These are phyloP conservation scores for Idaea dimidiata DNA, from an alignment of 2,888 invertebrate genomes.

Conservation along the genomic window DNA sequence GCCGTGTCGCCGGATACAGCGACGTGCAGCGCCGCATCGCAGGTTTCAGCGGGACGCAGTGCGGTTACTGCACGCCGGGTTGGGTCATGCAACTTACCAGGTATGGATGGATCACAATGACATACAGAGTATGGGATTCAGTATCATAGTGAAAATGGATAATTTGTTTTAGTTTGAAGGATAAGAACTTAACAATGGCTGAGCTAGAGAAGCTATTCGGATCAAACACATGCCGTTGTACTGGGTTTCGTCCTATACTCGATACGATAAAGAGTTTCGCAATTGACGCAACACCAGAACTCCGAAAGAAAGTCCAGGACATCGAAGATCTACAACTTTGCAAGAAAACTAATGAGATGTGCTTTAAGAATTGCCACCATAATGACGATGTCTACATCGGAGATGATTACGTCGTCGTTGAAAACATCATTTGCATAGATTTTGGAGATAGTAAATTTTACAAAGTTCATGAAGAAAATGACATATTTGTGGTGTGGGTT, in stretches of 20 bases:
- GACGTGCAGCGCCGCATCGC: conserved; percentile 82
- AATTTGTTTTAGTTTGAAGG: conserved; percentile 58
- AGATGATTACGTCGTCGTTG: conserved; percentile 31
- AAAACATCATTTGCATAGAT: conserved; percentile 66
- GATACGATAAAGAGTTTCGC: conserved; percentile 89
- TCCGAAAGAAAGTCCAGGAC: conserved; percentile 70
- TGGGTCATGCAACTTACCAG: conserved; percentile 88
- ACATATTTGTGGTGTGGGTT: conserved; percentile 71
- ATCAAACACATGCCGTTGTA: conserved; percentile 90
- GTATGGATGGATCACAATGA: conserved; percentile 50
- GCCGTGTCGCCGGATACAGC: conserved; percentile 81
- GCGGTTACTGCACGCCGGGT: conserved; percentile 88
- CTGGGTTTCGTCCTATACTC: conserved; percentile 88
- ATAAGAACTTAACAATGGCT: conserved; percentile 81
- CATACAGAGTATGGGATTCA: too few species aligned
- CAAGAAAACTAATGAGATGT: conserved; percentile 46
- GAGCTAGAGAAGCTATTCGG: conserved; percentile 88
- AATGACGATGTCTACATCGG: conserved; percentile 46
- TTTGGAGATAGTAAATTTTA: conserved; percentile 69
- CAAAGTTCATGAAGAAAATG: conserved; percentile 66
- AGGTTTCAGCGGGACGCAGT: conserved; percentile 84
- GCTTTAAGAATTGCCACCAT: conserved; percentile 28
- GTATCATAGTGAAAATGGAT: not conserved
- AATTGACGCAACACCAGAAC: conserved; percentile 77
- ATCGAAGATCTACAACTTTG: conserved; percentile 62